Evolutionary conservation across 2,113 vertebrate genomes (phyloP), one percentile per base, ranked within the genome.

Genomic region (Corythaeola cristata): DNA sequence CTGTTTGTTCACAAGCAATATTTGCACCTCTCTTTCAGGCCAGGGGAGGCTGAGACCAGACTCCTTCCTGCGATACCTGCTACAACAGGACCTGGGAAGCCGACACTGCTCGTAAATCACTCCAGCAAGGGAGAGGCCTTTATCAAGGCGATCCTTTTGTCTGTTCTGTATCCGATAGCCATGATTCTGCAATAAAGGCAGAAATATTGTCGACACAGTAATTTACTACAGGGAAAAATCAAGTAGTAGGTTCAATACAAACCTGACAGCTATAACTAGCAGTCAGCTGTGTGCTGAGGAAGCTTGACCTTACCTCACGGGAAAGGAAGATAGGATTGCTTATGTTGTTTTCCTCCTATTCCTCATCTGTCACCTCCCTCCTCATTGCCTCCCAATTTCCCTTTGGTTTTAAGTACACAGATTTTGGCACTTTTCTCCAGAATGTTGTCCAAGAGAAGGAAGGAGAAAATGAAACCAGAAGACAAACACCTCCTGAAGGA

Each of bases 31-130:
- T 79, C 73, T 96, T 93, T 89, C 76, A 86, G 89, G 87, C 44
- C 93, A 83, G 68, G 27, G 72, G 89, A 95, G 93, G 56, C 85
- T 53, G 85, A 91, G 71, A 91, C 47, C 59, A 75, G 50, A 68
- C 63, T 91, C 78, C 37, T 85, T 93, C 81, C 19, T 2, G 12
- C 32, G 49, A 77, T 95, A 96, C 55, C 90, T 95, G 94, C 96
- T 94, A 62, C 85, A 97, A 81, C 60, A 96, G 93, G 79, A 93
- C 85, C 69, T 45, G 33, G 88, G 88, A 94, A 91, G 56, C 62
- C 23, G 5, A 21, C 52, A 64, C 28, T 45, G 78, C 86, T 96
- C 94, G 90, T 92, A 95, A 96, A 97, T 98, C 87, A 96, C 62
- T 67, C 27, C 80, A 64, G 73, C 12, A 1, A 41, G 47, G 33